These are phyloP conservation scores for Epirrhoe tristata DNA, from an alignment of 2,888 invertebrate species.

Conservation along the genomic window DNA sequence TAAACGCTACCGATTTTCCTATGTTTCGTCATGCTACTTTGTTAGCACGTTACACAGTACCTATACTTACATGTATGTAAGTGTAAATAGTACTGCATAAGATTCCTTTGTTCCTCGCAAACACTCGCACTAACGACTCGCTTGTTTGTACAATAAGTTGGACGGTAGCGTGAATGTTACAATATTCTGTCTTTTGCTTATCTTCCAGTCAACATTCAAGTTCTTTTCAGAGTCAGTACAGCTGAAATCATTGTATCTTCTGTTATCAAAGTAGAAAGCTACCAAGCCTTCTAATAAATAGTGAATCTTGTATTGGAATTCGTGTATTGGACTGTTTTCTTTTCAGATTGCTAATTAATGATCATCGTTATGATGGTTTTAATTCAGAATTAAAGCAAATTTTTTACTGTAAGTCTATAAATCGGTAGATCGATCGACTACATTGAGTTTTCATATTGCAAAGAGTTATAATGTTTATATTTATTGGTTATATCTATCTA, in stretches of 20 bases:
- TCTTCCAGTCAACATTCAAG: conserved; percentile 11
- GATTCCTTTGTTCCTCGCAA: conserved; percentile 50
- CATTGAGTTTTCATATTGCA: no score
- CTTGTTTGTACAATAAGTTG: conserved; percentile 44
- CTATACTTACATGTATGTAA: background rate
- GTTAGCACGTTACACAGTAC: conserved; percentile 28
- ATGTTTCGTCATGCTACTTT: background rate
- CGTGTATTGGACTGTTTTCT: no score
- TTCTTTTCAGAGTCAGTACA: background rate
- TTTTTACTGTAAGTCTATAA: no score
- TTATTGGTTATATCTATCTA: no score
- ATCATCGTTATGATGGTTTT: no score
- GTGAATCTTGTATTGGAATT: background rate
- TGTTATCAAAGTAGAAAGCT: no score
- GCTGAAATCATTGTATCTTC: background rate
- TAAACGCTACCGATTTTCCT: background rate
- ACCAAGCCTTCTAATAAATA: background rate
- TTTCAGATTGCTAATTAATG: no score
- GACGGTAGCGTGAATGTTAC: conserved; percentile 18
- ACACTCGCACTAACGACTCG: conserved; percentile 56
- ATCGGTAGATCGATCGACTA: no score
- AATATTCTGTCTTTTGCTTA: conserved; percentile 12
- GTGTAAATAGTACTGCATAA: conserved; percentile 7
- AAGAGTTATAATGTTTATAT: no score
- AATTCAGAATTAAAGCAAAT: no score